Evolutionary conservation across 2,797 vertebrate genomes (phyloP), one percentile per base, ranked within the genome.

Genomic region (Psittacula derbiana): DNA sequence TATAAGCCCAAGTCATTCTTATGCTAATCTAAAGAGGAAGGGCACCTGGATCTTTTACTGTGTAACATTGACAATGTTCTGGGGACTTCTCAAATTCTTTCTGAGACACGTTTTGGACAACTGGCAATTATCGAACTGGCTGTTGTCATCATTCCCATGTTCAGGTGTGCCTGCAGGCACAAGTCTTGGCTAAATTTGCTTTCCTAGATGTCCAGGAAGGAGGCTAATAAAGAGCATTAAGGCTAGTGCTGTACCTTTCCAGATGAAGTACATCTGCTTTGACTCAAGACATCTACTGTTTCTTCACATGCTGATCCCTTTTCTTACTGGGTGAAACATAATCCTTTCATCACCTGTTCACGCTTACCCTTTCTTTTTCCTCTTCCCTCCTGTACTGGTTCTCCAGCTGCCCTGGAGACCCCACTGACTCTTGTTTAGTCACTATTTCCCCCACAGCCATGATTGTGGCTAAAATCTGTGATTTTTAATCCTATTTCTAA

Each of bases 401-500:
- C 69, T 86, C 28, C 71, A 86, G 66, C 52, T 76, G 50, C 65
- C 66, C 36, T 67, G 73, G 36, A 90, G 52, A 71, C 20, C 25
- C 70, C 31, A 55, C 8, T 24, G 61, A 69, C 46, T 82, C 43
- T 86, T 88, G 28, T 71, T 94, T 67, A 80, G 41, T 41, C 71
- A 44, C 57, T 65, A 43, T 12, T 5, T 5, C 8, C 64, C 15
- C 52, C 41, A 2, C 16, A 46, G 53, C 75, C 73, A 81, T 47
- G 70, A 88, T 0, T 90, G 40, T 72, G 31, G 74, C 62, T 92
- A 84, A 93, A 95, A 90, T 73, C n/a, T 78, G 69, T 7, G 13
- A 86, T 71, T 95, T 92, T 69, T 20, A 74, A 80, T 94, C 83
- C 57, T 38, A 33, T 86, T 96, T 95, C 92, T 94, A 83, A 86